phyloP scores from a whole-genome alignment of 1,140 invertebrate genomes.

The Maniola jurtina region DNA sequence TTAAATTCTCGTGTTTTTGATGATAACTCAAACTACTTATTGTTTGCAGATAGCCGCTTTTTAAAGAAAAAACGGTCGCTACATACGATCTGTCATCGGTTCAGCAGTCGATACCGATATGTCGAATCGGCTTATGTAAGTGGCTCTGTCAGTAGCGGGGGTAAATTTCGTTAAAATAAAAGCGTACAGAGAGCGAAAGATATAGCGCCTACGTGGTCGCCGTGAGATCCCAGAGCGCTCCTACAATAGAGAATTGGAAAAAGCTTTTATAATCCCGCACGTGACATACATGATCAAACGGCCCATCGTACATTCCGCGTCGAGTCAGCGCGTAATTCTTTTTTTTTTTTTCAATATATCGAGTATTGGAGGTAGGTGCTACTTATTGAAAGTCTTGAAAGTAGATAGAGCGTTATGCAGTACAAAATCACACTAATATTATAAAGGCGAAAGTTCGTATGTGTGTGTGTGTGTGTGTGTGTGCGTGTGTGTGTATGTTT shows the following conservation, averaged over 20 bases:
- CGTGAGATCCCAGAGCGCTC: slow-evolving; percentile 57
- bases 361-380: slow-evolving; percentile 17
- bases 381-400: slow-evolving; percentile 11
- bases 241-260: slow-evolving; percentile 77
- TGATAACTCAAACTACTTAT: too few species aligned
- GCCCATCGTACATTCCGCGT: slow-evolving; percentile 34
- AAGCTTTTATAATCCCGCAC: slow-evolving; percentile 77
- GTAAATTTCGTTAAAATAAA: slow-evolving; percentile 78
- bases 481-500: too few species aligned
- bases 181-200: slow-evolving; percentile 72
- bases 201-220: slow-evolving; percentile 75
- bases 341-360: slow-evolving; percentile 44
- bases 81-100: neutral
- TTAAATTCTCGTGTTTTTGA: too few species aligned
- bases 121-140: neutral
- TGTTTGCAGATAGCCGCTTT: too few species aligned
- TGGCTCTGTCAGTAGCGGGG: slow-evolving; percentile 48
- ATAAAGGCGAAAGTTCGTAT: too few species aligned
- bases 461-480: too few species aligned
- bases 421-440: too few species aligned
- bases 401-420: too few species aligned
- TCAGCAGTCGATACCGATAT: neutral
- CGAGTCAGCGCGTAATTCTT: slow-evolving; percentile 39
- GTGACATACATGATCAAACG: slow-evolving; percentile 70
- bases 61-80: too few species aligned